A percentile compares a stretch with the other conserved stretches of the same genome.
Evolutionary conservation across 1,140 invertebrate genomes (phyloP).

Genomic region (Lordiphosa mommai): DNA sequence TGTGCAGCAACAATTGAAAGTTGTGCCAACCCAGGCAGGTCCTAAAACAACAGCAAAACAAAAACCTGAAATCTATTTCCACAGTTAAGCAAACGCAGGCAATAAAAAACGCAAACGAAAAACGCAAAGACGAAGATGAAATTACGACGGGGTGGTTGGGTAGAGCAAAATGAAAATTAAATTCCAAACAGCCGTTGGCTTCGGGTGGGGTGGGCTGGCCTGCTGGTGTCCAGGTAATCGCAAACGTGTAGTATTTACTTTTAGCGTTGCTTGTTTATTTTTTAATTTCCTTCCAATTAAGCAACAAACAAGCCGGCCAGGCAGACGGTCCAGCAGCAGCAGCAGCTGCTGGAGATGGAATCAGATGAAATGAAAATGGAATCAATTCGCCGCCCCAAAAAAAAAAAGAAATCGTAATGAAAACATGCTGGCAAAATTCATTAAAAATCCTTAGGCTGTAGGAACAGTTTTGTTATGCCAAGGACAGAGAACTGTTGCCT

Average conservation of each 20-base stretch:
- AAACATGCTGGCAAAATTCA: slow-evolving; percentile 57
- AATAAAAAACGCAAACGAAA: slow-evolving; percentile 6
- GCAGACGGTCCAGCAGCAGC: slow-evolving; percentile 3
- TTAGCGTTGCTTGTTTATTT: slow-evolving; percentile 72
- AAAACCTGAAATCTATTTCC: slow-evolving; percentile 62
- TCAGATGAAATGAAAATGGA: slow-evolving; percentile 57
- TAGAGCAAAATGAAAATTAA: slow-evolving; percentile 64
- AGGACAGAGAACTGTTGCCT: slow-evolving; percentile 1
- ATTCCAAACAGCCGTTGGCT: slow-evolving; percentile 68
- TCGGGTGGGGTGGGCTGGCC: slow-evolving; percentile 4
- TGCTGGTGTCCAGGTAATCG: slow-evolving; percentile 57
- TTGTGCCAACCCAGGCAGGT: not conserved
- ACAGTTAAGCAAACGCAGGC: slow-evolving; percentile 30
- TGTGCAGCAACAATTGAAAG: slow-evolving; percentile 37
- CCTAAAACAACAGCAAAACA: slow-evolving; percentile 10
- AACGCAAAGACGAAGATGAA: slow-evolving; percentile 52
- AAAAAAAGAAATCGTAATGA: slow-evolving; percentile 30
- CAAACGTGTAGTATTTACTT: slow-evolving; percentile 72
- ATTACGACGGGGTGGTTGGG: slow-evolving; percentile 41
- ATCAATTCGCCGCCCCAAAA: slow-evolving; percentile 30
- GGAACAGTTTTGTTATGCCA: slow-evolving; percentile 2
- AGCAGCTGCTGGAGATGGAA: slow-evolving; percentile 5
- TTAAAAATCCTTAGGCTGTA: slow-evolving; percentile 21
- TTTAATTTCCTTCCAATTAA: slow-evolving; percentile 77
- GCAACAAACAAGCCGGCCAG: slow-evolving; percentile 66